Conservation (phyloP, 2,797 vertebrate species). For the Syngnathus rostellatus region DNA sequence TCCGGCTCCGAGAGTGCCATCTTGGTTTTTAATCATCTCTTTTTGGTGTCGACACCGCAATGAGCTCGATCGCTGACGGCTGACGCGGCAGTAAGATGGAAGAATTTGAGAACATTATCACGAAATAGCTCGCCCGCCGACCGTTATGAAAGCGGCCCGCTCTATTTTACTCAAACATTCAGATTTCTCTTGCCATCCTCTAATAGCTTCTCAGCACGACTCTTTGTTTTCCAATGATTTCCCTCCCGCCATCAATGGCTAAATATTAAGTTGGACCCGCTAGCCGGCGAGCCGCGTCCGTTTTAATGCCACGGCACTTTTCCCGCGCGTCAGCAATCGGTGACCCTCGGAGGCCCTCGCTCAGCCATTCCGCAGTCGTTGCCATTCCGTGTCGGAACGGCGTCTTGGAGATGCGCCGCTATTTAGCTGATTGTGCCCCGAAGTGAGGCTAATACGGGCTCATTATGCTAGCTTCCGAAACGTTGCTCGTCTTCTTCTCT, state of each 20-base stretch:
- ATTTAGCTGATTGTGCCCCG: background rate
- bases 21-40: background rate
- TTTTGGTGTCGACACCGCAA: background rate
- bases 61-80: background rate
- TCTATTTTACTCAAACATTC: constrained; percentile 21
- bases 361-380: constrained; percentile 27
- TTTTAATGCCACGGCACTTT: constrained; percentile 33
- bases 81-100: background rate
- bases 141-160: constrained; percentile 4
- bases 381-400: constrained; percentile 9
- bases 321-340: constrained; percentile 27
- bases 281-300: constrained; percentile 31
- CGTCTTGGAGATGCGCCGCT: background rate
- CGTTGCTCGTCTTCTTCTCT: background rate
- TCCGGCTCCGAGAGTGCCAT: background rate
- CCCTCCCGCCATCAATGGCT: constrained; percentile 11
- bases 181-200: constrained; percentile 27
- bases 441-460: background rate
- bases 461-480: background rate
- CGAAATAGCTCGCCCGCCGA: background rate
- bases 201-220: constrained; percentile 25
- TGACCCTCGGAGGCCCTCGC: constrained; percentile 47
- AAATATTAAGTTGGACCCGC: constrained; percentile 41
- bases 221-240: constrained; percentile 26
- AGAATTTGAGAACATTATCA: background rate